A percentile compares a stretch with the other conserved stretches of the same genome.
These are phyloP conservation scores for Burhinus bistriatus DNA, from an alignment of 2,113 vertebrate genomes.

Conservation along the genomic window DNA sequence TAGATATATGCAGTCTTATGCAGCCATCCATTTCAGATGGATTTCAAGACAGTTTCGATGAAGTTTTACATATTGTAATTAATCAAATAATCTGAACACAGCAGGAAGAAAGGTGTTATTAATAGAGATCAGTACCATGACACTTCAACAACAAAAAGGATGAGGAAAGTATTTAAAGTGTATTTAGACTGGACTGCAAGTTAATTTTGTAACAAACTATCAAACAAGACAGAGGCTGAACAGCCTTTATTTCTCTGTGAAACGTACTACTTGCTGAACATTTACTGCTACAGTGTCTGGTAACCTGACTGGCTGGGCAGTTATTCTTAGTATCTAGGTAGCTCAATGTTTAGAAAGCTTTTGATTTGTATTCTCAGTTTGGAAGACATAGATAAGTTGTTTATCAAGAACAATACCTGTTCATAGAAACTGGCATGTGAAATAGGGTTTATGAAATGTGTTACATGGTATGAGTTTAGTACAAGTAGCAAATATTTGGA, in stretches of 20 bases:
- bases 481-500: not conserved
- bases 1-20: not conserved
- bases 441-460: constrained; percentile 46
- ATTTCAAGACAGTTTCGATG: not conserved
- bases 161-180: not conserved
- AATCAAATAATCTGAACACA: not conserved
- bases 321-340: not conserved
- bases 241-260: constrained; percentile 25
- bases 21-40: not conserved
- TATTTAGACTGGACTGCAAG: constrained; percentile 34
- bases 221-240: not conserved
- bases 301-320: not conserved
- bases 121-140: not conserved
- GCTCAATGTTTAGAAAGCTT: constrained; percentile 26
- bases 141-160: not conserved
- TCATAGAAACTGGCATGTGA: not conserved
- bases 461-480: not conserved
- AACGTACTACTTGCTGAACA: not conserved
- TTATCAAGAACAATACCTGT: not conserved
- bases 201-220: constrained; percentile 16
- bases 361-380: not conserved
- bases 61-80: not conserved
- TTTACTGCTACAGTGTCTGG: not conserved
- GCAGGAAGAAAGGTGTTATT: not conserved
- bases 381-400: not conserved